Evolutionary conservation across 1,140 invertebrate species (phyloP).

Genomic region (Cherax destructor): DNA sequence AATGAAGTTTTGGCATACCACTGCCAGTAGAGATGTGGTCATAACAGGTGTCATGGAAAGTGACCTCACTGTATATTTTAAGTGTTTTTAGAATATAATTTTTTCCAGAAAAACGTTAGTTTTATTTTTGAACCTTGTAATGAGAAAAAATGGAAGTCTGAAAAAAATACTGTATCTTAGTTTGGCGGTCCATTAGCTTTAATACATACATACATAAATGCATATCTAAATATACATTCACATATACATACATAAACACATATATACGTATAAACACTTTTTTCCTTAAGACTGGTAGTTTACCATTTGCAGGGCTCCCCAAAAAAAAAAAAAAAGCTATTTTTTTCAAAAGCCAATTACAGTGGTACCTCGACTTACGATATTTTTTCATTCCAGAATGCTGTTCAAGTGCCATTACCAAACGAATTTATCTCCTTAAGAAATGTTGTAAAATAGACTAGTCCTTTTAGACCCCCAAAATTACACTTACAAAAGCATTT

Average conservation of each 20-base stretch:
- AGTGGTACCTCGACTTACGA: not conserved
- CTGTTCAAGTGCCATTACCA: no score
- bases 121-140: not conserved
- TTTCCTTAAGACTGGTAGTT: not conserved
- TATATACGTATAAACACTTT: not conserved
- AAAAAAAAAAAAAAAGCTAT: not conserved
- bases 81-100: constrained; percentile 6
- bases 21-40: not conserved
- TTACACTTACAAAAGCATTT: no score
- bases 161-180: no score
- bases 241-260: not conserved
- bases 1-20: not conserved
- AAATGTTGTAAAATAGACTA: no score
- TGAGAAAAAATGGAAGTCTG: not conserved
- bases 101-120: not conserved
- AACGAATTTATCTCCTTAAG: no score
- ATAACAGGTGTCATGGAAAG: not conserved
- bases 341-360: no score
- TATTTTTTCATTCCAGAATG: not conserved
- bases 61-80: not conserved
- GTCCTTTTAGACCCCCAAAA: no score
- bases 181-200: not conserved
- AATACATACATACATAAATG: not conserved
- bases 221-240: not conserved
- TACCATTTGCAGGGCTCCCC: no score